Percentiles rank a stretch among this genome's conserved stretches.
phyloP scores from a whole-genome alignment of 1,140 invertebrate species.

The Drosophila pseudoobscura region DNA sequence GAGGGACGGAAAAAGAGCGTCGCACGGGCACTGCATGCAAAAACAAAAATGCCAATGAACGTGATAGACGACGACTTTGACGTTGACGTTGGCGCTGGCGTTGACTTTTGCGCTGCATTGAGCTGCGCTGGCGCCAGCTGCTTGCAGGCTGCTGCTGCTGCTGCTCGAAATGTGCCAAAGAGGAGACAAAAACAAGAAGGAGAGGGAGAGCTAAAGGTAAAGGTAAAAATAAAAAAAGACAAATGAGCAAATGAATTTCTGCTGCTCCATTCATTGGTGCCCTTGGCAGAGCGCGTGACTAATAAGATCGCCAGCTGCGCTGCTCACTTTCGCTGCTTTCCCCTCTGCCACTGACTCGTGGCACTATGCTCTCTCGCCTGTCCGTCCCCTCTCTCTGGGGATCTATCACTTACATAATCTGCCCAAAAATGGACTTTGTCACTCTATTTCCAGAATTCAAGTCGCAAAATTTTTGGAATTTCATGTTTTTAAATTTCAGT shows the following conservation, averaged over 20 bases:
- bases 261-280: neutral
- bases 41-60: no score
- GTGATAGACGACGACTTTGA: no score
- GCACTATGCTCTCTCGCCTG: no score
- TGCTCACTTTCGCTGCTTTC: constrained; percentile 23
- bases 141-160: no score
- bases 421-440: constrained; percentile 35
- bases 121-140: no score
- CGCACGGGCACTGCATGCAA: no score
- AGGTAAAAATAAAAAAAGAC: neutral
- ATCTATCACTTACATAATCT: constrained; percentile 30
- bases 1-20: no score
- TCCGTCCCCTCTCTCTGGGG: neutral
- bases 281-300: constrained; percentile 1
- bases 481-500: constrained; percentile 40
- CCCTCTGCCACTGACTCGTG: neutral
- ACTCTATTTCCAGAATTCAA: constrained; percentile 36
- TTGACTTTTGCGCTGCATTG: no score
- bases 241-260: neutral
- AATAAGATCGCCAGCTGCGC: constrained; percentile 10
- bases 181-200: no score
- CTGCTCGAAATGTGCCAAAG: no score
- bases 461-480: constrained; percentile 49
- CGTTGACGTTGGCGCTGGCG: no score
- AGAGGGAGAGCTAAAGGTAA: no score